Percentiles rank a stretch among this genome's conserved stretches.
These are phyloP conservation scores for Saturnia japonica DNA, from an alignment of 2,888 invertebrate species.

Conservation along the genomic window DNA sequence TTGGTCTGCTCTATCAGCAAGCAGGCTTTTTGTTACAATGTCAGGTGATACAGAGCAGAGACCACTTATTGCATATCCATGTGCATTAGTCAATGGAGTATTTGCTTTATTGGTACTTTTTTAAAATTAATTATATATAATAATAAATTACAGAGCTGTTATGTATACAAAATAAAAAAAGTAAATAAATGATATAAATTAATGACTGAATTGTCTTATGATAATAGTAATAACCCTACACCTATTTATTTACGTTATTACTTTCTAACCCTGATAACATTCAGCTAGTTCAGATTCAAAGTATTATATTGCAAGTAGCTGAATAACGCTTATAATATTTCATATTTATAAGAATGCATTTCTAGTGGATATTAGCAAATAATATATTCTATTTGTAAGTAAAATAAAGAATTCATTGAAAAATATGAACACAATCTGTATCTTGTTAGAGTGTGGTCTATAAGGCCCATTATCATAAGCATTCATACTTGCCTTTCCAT, in stretches of 20 bases:
- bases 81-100: constrained; percentile 94
- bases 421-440: neutral
- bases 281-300: neutral
- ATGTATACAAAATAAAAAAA: neutral
- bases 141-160: neutral
- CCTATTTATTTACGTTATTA: neutral
- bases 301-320: too few relatives aligned
- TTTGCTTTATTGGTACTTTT: constrained; percentile 96
- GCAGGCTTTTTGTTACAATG: constrained; percentile 95
- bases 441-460: neutral
- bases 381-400: neutral
- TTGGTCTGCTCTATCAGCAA: constrained; percentile 96
- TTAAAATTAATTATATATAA: constrained; percentile 64
- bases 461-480: too few relatives aligned
- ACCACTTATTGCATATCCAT: constrained; percentile 94
- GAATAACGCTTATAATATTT: too few relatives aligned
- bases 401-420: neutral
- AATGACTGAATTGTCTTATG: neutral
- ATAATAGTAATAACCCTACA: neutral
- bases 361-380: neutral
- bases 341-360: neutral
- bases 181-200: neutral
- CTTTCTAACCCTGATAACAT: neutral
- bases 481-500: too few relatives aligned
- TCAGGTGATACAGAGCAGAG: constrained; percentile 93